phyloP scores from a whole-genome alignment of 2,888 invertebrate genomes.

The Odontothrips loti region DNA sequence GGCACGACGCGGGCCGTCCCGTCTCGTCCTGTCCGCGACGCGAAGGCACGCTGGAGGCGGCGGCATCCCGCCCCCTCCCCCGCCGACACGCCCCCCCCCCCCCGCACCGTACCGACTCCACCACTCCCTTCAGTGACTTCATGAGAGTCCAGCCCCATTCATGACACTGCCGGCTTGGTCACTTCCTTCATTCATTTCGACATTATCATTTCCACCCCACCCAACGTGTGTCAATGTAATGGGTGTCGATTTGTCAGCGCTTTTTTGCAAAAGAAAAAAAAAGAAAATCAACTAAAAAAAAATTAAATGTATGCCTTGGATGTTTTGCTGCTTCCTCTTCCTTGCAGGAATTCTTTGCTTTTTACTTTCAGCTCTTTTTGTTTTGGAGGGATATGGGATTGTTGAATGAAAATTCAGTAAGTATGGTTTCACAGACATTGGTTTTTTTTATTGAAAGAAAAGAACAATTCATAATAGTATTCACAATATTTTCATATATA shows the following conservation, averaged over 20 bases:
- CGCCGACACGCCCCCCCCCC: too few relatives aligned
- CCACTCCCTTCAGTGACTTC: neutral
- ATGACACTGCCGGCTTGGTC: neutral
- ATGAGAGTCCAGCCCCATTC: too few relatives aligned
- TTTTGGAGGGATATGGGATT: neutral
- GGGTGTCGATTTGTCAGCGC: too few relatives aligned
- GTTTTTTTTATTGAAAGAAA: conserved; percentile 23
- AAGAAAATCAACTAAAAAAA: too few relatives aligned
- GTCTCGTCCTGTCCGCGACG: neutral
- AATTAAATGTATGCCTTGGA: too few relatives aligned
- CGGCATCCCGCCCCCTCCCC: neutral
- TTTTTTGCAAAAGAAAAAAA: too few relatives aligned
- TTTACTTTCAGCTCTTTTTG: neutral
- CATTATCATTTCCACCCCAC: neutral
- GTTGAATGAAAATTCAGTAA: neutral
- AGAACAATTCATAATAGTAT: conserved; percentile 23
- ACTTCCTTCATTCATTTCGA: neutral
- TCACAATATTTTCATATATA: conserved; percentile 25
- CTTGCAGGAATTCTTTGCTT: too few relatives aligned
- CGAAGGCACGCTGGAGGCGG: neutral
- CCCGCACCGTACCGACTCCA: neutral
- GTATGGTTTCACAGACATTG: conserved; percentile 14
- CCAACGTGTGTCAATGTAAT: too few relatives aligned
- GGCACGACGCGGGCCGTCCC: neutral
- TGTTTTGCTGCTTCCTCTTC: too few relatives aligned